Evolutionary conservation across 2,113 vertebrate genomes (phyloP), one percentile per base, ranked within the genome.

Genomic region (Romanogobio albipinnatus): DNA sequence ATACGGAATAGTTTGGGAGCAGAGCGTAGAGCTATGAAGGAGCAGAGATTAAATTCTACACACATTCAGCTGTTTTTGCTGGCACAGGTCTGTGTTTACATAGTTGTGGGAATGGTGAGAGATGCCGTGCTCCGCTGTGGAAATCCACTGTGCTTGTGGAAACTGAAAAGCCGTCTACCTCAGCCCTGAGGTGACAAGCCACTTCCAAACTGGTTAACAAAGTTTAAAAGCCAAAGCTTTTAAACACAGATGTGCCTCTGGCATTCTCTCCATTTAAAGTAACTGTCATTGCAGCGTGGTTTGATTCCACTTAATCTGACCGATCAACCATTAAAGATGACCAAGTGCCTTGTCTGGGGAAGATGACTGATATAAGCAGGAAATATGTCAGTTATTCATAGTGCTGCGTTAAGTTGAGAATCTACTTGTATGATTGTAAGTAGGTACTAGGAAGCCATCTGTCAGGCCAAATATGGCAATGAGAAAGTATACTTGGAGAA

Each of bases 51-150:
- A 82, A 33, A 87, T 82, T 81, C 26, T 47, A 53, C 71, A 64
- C 49, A 70, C 29, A 47, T 85, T 82, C 59, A 51, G 66, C 80
- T 85, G 74, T 71, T 49, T 49, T 82, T n/a, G 15, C 75, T 85
- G 87, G 80, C 79, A 74, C 49, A 19, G 75, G 24, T 19, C 77
- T 58, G 17, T 85, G 87, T 88, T 88, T 88, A 88, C 87, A 88
- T 85, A 87, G 62, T 85, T 88, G 87, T 24, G 47, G 36, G 45
- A 77, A 82, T 77, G 58, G 74, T 88, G 66, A 74, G 81, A 85
- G 80, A 85, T 85, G 87, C 75, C 47, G 11, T 62, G 53, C 73
- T 78, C 26, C 24, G 47, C 73, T 77, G 84, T 78, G 79, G 80
- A 79, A 85, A 88, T 78, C 53, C 49, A 82, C 45, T 13, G n/a